Percentiles rank a stretch among this genome's conserved stretches.
Conservation (phyloP, 2,797 vertebrate genomes). For the Cossypha dichroa region DNA sequence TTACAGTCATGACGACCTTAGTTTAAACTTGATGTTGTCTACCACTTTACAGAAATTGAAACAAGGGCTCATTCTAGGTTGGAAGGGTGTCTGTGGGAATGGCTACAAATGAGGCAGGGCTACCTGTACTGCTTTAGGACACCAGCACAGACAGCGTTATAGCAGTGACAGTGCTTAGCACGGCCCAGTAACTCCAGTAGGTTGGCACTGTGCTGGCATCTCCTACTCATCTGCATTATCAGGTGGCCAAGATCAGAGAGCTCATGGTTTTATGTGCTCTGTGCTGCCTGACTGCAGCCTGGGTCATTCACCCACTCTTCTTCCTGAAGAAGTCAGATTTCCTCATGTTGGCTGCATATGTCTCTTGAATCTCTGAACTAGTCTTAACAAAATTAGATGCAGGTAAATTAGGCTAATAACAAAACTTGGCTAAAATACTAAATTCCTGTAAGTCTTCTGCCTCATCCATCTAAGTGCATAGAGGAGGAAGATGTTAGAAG, state of each 20-base stretch:
- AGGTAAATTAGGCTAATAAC: neutral
- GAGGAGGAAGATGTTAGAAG: neutral
- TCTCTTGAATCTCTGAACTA: neutral
- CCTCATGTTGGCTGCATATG: neutral
- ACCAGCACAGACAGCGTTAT: neutral
- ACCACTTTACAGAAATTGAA: neutral
- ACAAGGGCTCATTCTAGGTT: neutral
- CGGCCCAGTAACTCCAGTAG: neutral
- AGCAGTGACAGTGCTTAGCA: neutral
- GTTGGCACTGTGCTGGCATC: neutral
- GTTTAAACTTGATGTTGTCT: neutral
- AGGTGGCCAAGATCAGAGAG: neutral
- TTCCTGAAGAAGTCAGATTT: neutral
- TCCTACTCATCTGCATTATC: neutral
- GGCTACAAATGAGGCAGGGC: neutral
- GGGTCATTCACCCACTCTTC: neutral
- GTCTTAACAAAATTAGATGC: neutral
- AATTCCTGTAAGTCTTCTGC: neutral
- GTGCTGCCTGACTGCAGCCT: accelerated
- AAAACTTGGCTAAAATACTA: neutral
- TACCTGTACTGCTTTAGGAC: neutral
- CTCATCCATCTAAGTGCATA: neutral
- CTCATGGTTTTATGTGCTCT: neutral
- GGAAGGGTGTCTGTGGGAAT: neutral
- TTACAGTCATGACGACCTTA: neutral